Base-by-base conservation (phyloP, 2,888 invertebrate species). In the Nesidiocoris tenuis region DNA sequence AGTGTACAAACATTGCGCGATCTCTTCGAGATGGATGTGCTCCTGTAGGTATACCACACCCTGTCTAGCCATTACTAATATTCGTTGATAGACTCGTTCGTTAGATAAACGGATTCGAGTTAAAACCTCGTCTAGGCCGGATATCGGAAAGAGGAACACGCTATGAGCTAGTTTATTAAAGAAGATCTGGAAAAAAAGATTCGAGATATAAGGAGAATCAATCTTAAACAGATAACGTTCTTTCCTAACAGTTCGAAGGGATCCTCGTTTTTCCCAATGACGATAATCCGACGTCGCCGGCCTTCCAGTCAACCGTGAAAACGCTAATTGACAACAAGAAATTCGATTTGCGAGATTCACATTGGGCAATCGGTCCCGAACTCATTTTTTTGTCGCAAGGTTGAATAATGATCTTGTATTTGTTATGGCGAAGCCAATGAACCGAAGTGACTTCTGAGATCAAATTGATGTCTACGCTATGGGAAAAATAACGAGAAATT, bases 241-340 rank as follows among this genome's bases (percentile, higher is more conserved):
- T 39, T 39, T 39, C 39, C 12, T 3, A 39, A 39, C 39, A 12
- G 3, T 39, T 39, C 12, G 39, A 7, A 39, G 39, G 12, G 39
- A 3, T 7, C 39, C 5, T 39, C 12, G 3, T 12, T 7, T 39
- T 7, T 7, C 12, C 5, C 12, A 39, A 39, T 39, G 39, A 39
- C 39, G 39, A 39, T 39, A 39, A 39, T 39, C 12, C 39, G 12
- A 7, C 39, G 39, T 39, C 39, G 39, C 39, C 39, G 39, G 39
- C 39, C 39, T 39, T 39, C 39, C 19, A 16, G 63, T 63, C 25
- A 39, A 25, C 65, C 39, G 19, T 65, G 65, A 17, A 25, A 65
- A 65, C 65, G 39, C 65, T 65, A 65, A 65, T 64, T 65, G 65
- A 39, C 39, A 19, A 18, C 65, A 65, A 39, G 39, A 39, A 39